phyloP scores from a whole-genome alignment of 2,888 invertebrate genomes.

The Cantharis rustica region DNA sequence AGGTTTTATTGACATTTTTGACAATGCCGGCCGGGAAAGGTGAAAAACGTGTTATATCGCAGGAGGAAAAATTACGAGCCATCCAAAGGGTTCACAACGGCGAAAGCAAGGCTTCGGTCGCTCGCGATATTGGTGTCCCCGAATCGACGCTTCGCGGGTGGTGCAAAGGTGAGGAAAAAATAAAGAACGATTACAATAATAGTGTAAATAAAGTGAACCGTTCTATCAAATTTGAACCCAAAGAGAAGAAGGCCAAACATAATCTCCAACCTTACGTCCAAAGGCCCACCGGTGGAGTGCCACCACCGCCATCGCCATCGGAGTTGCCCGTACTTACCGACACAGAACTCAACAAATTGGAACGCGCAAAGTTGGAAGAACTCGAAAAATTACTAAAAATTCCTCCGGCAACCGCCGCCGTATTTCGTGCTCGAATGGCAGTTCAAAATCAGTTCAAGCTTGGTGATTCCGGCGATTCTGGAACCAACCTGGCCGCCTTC shows the following conservation, averaged over 20 bases:
- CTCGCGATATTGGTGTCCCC: slow-evolving; percentile 83
- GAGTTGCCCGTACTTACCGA: not conserved
- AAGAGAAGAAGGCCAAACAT: slow-evolving; percentile 17
- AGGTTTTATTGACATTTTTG: not conserved
- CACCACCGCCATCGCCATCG: not conserved
- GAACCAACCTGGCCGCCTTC: not conserved
- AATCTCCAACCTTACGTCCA: not conserved
- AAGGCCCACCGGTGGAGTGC: not conserved
- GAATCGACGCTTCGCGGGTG: slow-evolving; percentile 85
- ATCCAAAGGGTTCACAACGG: slow-evolving; percentile 83
- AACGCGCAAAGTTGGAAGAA: not conserved
- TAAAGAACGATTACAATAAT: slow-evolving; percentile 38
- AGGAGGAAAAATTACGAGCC: slow-evolving; percentile 79
- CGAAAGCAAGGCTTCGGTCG: slow-evolving; percentile 84
- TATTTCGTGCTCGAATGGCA: not conserved
- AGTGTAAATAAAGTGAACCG: not conserved
- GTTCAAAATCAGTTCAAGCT: not conserved
- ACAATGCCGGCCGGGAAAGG: slow-evolving; percentile 41
- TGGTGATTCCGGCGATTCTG: not conserved
- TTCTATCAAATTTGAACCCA: slow-evolving; percentile 26
- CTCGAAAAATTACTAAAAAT: not conserved
- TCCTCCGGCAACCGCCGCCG: not conserved
- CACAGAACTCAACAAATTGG: not conserved
- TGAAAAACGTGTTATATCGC: slow-evolving; percentile 59
- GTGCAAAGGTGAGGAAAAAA: slow-evolving; percentile 86